These are phyloP conservation scores for Drosophila ananassae DNA, from an alignment of 1,140 invertebrate species.

Conservation along the genomic window DNA sequence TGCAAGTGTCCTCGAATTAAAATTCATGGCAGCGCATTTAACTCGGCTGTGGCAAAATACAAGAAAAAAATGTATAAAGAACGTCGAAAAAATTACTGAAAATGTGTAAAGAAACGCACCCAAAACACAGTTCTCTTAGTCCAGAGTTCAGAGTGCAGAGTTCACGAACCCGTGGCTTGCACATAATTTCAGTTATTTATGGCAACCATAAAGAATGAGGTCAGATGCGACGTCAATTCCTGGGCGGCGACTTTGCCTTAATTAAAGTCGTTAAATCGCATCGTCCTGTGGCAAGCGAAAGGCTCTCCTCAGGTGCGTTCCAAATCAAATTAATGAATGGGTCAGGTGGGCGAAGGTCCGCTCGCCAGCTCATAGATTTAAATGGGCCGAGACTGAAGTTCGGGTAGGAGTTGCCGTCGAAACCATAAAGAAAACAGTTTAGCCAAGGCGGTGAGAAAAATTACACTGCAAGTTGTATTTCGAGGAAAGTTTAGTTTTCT, in stretches of 20 bases:
- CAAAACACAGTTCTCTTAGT: conserved; percentile 22
- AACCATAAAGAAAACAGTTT: conserved; percentile 35
- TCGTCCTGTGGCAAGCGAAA: conserved; percentile 13
- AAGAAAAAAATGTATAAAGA: conserved; percentile 39
- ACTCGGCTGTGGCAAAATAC: conserved; percentile 56
- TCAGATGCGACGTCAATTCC: conserved; percentile 67
- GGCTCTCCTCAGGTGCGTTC: conserved; percentile 33
- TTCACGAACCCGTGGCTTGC: conserved; percentile 54
- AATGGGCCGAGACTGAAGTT: conserved; percentile 45
- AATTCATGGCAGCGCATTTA: conserved; percentile 79
- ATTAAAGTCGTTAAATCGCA: conserved; percentile 76
- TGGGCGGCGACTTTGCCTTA: conserved; percentile 67
- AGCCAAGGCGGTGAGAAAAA: neutral
- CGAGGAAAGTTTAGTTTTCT: neutral
- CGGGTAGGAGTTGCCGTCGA: conserved; percentile 12
- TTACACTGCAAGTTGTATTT: neutral
- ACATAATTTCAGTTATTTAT: conserved; percentile 81
- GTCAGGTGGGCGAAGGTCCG: conserved; percentile 57
- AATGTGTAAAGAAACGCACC: conserved; percentile 30
- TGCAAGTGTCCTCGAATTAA: conserved; percentile 80
- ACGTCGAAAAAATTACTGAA: conserved; percentile 18
- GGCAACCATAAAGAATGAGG: conserved; percentile 74
- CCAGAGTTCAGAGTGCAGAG: conserved; percentile 11
- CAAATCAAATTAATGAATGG: conserved; percentile 76
- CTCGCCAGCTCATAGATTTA: conserved; percentile 72